Evolutionary conservation across 2,797 vertebrate species (phyloP), one percentile per base, ranked within the genome.

Genomic region (Myripristis murdjan): DNA sequence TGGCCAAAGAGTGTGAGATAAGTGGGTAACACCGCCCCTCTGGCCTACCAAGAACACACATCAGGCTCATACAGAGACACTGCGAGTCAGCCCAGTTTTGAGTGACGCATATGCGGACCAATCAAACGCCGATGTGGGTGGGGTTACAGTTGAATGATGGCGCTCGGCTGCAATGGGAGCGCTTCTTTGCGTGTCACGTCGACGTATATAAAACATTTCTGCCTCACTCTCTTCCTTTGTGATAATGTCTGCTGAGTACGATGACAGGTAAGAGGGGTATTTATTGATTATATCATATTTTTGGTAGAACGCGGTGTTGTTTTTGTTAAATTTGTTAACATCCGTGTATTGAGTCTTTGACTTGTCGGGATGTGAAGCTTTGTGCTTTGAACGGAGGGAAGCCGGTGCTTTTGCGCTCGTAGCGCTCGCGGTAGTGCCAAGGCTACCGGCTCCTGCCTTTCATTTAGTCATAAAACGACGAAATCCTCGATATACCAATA

Each of bases 161-260:
- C 6, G 15, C 0, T n/a, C 1, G 79, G 52, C 57, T 79, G 62
- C 93, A 94, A 95, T 94, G 60, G 83, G 44, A 66, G 56, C 2
- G 22, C 64, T 14, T 46, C 72, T 48, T 77, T 58, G 49, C 69
- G 62, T 73, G 58, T 77, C 76, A 66, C 77, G 80, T 84, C 75
- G 78, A 73, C 84, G 78, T 94, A 95, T 94, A 94, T 89, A 94
- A 93, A 70, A 87, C 82, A 89, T 93, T 91, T 93, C 89, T 92
- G 86, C 90, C 88, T 73, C 87, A 79, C 70, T 81, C 71, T 92
- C 92, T 92, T 91, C 91, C 93, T 94, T 94, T 95, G 94, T 91
- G 88, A 95, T 91, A 92, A 95, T 95, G 95, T 95, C 94, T 91
- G 94, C 94, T 75, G 90, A 95, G 87, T 93, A 93, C 93, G 95